Conservation (phyloP, 2,113 vertebrate genomes). For the Carettochelys insculpta region DNA sequence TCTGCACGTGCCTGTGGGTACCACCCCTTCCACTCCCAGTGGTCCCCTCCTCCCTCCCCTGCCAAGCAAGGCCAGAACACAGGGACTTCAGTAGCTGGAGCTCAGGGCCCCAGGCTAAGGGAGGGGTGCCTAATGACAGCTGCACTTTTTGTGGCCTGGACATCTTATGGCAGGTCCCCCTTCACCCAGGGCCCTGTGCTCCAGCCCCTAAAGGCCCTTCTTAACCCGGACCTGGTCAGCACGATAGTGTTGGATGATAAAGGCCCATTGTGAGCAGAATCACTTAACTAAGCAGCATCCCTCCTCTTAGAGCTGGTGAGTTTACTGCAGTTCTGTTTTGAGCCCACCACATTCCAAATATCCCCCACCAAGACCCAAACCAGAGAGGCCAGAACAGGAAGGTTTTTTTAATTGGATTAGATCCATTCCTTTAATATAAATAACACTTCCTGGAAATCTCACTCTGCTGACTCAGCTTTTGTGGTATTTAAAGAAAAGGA, state of each 20-base stretch:
- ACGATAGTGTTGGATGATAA: not conserved
- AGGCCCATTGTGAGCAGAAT: not conserved
- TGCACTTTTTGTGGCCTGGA: too few relatives aligned
- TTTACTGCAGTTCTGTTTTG: conserved; percentile 17
- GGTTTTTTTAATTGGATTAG: not conserved
- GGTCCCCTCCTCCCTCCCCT: too few relatives aligned
- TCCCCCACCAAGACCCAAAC: not conserved
- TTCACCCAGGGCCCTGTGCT: too few relatives aligned
- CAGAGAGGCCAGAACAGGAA: not conserved
- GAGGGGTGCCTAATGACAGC: too few relatives aligned
- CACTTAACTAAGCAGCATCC: not conserved
- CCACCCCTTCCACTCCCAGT: too few relatives aligned
- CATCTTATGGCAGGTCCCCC: too few relatives aligned
- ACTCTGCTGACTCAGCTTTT: conserved; percentile 5
- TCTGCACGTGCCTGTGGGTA: too few relatives aligned
- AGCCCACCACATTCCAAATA: not conserved
- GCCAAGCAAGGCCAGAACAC: too few relatives aligned
- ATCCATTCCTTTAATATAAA: conserved; percentile 6
- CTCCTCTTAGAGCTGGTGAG: not conserved
- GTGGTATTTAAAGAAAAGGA: not conserved
- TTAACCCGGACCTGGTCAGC: too few relatives aligned
- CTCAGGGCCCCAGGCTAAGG: too few relatives aligned
- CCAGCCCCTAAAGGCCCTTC: too few relatives aligned
- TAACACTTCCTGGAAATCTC: not conserved
- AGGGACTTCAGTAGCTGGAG: too few relatives aligned